Conservation (phyloP, 2,113 vertebrate species). For the Alces alces region DNA sequence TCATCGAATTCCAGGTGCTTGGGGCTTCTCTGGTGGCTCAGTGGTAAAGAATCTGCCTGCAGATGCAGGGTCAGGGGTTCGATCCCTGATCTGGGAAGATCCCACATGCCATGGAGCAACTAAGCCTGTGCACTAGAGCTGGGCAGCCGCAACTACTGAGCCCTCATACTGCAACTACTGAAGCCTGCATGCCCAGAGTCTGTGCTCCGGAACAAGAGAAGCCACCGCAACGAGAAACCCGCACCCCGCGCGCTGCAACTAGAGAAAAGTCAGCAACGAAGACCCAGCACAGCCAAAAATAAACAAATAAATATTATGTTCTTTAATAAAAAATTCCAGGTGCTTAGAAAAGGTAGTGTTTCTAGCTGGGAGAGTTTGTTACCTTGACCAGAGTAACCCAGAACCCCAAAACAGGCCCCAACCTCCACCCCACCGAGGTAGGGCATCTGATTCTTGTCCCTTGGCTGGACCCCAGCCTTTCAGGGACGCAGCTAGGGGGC, state of each 20-base stretch:
- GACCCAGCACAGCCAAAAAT: neutral
- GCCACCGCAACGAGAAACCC: neutral
- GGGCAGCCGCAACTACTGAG: neutral
- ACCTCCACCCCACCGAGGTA: neutral
- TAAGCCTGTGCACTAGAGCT: neutral
- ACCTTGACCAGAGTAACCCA: neutral
- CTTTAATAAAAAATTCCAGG: neutral
- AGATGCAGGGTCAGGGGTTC: neutral
- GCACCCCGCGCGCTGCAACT: neutral
- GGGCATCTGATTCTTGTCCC: neutral
- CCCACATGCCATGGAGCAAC: neutral
- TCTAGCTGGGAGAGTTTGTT: neutral
- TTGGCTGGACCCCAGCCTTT: neutral
- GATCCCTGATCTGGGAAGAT: neutral
- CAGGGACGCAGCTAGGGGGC: neutral
- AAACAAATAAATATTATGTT: neutral
- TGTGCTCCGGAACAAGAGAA: neutral
- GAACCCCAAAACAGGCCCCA: neutral
- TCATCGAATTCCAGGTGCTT: neutral
- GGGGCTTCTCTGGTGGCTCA: neutral
- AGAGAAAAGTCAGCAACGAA: neutral
- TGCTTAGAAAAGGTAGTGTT: neutral
- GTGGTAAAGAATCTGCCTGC: neutral
- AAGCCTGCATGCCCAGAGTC: neutral
- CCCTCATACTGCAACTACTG: neutral